phyloP scores from a whole-genome alignment of 2,888 invertebrate genomes.

The Flexamia atlantica region DNA sequence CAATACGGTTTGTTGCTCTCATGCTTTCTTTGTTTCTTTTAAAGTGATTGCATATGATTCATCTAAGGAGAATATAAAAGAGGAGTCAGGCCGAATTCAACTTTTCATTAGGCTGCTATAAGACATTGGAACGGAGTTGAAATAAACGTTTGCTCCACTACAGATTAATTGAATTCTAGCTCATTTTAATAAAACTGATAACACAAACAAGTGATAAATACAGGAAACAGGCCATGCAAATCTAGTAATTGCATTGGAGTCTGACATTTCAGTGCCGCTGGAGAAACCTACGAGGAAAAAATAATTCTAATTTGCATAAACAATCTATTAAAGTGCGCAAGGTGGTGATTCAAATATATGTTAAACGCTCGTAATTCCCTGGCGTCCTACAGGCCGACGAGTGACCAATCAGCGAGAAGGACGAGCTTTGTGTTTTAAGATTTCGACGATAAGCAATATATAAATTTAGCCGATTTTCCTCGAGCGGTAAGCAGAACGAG shows the following conservation, averaged over 20 bases:
- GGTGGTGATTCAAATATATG: conserved; percentile 37
- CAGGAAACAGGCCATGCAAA: conserved; percentile 10
- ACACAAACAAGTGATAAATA: background rate
- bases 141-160: too few species aligned
- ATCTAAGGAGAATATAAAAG: too few species aligned
- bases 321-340: conserved; percentile 37
- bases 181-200: background rate
- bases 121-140: too few species aligned
- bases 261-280: conserved; percentile 10
- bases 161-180: background rate
- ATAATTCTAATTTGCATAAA: conserved; percentile 17
- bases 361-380: conserved; percentile 22
- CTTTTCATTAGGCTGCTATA: too few species aligned
- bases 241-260: background rate
- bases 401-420: background rate
- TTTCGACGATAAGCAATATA: background rate
- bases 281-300: conserved; percentile 24
- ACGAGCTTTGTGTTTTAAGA: conserved; percentile 1
- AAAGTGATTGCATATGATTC: too few species aligned
- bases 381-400: background rate
- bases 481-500: conserved; percentile 1
- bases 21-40: too few species aligned
- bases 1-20: too few species aligned
- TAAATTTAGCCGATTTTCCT: background rate
- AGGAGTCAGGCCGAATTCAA: too few species aligned